These are phyloP conservation scores for Drosophila diplacantha DNA, from an alignment of 2,888 invertebrate species.

Conservation along the genomic window DNA sequence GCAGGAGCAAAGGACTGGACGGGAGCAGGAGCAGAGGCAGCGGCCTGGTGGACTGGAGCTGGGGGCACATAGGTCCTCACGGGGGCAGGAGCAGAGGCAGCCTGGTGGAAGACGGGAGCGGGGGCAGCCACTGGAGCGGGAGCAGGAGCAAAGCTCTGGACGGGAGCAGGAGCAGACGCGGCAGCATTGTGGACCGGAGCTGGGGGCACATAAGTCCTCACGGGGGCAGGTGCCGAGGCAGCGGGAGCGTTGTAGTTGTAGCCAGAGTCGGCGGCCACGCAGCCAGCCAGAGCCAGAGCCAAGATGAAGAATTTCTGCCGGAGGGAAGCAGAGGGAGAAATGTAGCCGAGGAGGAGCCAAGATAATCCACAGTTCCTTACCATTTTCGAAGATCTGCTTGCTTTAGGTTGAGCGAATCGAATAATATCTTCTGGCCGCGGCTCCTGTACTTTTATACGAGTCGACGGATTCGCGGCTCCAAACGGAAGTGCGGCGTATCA, in stretches of 20 bases:
- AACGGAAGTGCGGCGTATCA: slow-evolving; percentile 66
- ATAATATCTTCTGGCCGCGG: slow-evolving; percentile 49
- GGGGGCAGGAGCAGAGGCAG: slow-evolving; percentile 37
- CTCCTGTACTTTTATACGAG: slow-evolving; percentile 61
- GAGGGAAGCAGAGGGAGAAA: neutral
- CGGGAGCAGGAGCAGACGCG: slow-evolving; percentile 46
- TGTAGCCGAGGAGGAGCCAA: neutral
- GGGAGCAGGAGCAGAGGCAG: slow-evolving; percentile 41
- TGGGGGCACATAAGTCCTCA: slow-evolving; percentile 48
- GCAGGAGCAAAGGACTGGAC: slow-evolving; percentile 31
- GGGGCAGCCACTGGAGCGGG: slow-evolving; percentile 23
- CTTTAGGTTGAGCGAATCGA: slow-evolving; percentile 49
- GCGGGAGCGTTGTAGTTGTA: slow-evolving; percentile 63
- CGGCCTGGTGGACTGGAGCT: slow-evolving; percentile 23
- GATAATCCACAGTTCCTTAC: slow-evolving; percentile 40
- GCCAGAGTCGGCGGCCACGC: slow-evolving; percentile 53
- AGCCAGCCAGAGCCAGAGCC: slow-evolving; percentile 57
- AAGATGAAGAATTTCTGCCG: slow-evolving; percentile 59
- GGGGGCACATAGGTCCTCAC: slow-evolving; percentile 40
- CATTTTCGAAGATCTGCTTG: slow-evolving; percentile 53
- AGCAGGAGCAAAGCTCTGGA: slow-evolving; percentile 39
- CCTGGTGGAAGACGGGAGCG: slow-evolving; percentile 18
- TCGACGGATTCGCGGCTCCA: slow-evolving; percentile 19
- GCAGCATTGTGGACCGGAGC: slow-evolving; percentile 46
- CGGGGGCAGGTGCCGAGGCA: slow-evolving; percentile 45